phyloP scores from a whole-genome alignment of 1,140 invertebrate species.

The Spodoptera frugiperda region DNA sequence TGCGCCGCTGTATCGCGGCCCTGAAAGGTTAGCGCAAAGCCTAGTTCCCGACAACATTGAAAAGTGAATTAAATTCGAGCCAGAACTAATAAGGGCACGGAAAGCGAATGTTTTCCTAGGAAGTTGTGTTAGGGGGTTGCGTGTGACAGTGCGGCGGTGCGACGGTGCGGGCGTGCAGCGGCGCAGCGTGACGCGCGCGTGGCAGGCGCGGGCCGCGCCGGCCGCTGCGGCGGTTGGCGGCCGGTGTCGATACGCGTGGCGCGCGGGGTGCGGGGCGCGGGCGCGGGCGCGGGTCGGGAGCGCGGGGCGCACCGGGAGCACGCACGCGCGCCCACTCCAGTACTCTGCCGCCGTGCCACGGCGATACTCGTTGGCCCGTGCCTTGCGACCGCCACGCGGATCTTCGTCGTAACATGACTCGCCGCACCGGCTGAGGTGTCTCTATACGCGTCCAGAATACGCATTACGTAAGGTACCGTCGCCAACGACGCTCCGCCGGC shows the following conservation, averaged over 20 bases:
- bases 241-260: conserved; percentile 79
- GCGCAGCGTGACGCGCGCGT: conserved; percentile 52
- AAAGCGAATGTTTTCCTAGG: conserved; percentile 67
- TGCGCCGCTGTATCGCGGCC: background rate
- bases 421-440: conserved; percentile 75
- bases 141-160: conserved; percentile 57
- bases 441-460: conserved; percentile 67
- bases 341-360: conserved; percentile 68
- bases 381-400: conserved; percentile 70
- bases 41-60: conserved; percentile 22
- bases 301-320: conserved; percentile 54
- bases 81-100: conserved; percentile 63
- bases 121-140: conserved; percentile 57
- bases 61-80: conserved; percentile 58
- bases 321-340: conserved; percentile 66
- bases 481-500: conserved; percentile 40
- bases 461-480: conserved; percentile 74
- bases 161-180: conserved; percentile 58
- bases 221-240: conserved; percentile 73
- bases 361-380: conserved; percentile 62
- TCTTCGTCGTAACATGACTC: conserved; percentile 71
- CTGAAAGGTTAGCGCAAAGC: background rate
- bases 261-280: conserved; percentile 56
- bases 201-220: conserved; percentile 57
- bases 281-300: conserved; percentile 59